Percentiles rank a stretch among this genome's conserved stretches.
Evolutionary conservation across 2,888 invertebrate genomes (phyloP).

Genomic region (Rotaria magnacalcarata): DNA sequence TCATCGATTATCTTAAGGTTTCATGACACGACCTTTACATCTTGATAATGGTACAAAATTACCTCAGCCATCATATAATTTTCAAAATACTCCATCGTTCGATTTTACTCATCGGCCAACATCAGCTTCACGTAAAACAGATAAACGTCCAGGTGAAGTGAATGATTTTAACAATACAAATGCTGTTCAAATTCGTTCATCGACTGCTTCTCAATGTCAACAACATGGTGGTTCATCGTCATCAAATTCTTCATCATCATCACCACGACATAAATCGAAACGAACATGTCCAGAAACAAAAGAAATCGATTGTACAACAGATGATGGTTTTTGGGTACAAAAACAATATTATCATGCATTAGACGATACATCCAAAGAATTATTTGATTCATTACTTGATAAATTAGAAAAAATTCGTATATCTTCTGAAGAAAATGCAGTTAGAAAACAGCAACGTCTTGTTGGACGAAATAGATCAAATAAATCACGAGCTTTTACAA

Average conservation of each 20-base stretch:
- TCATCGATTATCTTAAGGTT: neutral
- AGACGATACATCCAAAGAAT: neutral
- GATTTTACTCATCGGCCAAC: slow-evolving; percentile 32
- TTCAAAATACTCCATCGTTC: slow-evolving; percentile 12
- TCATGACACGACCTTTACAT: slow-evolving; percentile 28
- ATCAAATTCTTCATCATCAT: slow-evolving; percentile 12
- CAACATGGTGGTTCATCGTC: neutral
- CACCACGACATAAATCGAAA: slow-evolving; percentile 9
- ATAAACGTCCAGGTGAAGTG: neutral
- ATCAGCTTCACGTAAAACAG: slow-evolving; percentile 23
- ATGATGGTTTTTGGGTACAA: slow-evolving; percentile 24
- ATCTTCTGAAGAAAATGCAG: neutral
- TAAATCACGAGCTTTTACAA: neutral
- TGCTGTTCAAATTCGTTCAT: neutral
- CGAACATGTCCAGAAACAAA: slow-evolving; percentile 31
- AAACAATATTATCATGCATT: neutral
- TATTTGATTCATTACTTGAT: slow-evolving; percentile 3
- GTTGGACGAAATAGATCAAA: neutral
- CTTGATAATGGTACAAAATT: neutral
- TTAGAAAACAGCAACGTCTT: neutral
- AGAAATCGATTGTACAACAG: neutral
- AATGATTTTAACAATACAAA: neutral
- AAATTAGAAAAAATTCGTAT: slow-evolving; percentile 32
- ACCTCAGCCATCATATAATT: slow-evolving; percentile 31
- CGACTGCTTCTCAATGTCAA: neutral